These are phyloP conservation scores for Lynx canadensis DNA, from an alignment of 2,113 vertebrate species.

Conservation along the genomic window DNA sequence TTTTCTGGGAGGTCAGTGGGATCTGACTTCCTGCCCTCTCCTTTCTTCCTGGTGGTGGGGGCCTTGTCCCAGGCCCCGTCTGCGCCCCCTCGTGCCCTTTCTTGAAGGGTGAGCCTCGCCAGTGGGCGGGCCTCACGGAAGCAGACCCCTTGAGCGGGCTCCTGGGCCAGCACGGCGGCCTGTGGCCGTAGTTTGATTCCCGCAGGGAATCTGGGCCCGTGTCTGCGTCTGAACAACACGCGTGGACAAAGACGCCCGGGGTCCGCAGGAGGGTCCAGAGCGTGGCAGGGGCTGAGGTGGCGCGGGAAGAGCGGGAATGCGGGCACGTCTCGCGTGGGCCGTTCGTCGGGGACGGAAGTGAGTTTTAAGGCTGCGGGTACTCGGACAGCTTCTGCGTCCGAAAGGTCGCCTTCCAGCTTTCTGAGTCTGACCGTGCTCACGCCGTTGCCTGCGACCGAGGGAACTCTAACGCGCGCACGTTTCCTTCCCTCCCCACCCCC, in stretches of 20 bases:
- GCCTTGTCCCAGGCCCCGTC: not conserved
- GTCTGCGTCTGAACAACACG: not conserved
- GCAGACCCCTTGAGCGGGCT: not conserved
- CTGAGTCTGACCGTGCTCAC: rapidly evolving
- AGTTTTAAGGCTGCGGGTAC: rapidly evolving
- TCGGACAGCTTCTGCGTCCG: rapidly evolving
- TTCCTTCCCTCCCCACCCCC: not conserved
- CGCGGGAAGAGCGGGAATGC: rapidly evolving
- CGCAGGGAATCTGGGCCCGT: not conserved
- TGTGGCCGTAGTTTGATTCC: not conserved
- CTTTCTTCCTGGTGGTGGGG: not conserved
- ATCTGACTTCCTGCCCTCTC: not conserved
- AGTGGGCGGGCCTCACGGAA: not conserved
- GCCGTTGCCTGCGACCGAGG: rapidly evolving
- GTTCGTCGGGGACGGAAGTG: rapidly evolving
- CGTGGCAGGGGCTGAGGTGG: rapidly evolving
- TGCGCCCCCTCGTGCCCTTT: too few relatives aligned
- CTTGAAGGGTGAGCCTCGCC: rapidly evolving
- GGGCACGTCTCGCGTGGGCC: rapidly evolving
- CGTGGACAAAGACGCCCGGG: not conserved
- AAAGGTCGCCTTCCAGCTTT: rapidly evolving
- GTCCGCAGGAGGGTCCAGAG: rapidly evolving
- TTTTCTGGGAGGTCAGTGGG: not conserved
- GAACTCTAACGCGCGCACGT: rapidly evolving
- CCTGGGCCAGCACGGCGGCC: rapidly evolving